Evolutionary conservation across 92 coral and sea anemone genomes (phyloP).

Genomic region (Zoanthus sansibaricus): DNA sequence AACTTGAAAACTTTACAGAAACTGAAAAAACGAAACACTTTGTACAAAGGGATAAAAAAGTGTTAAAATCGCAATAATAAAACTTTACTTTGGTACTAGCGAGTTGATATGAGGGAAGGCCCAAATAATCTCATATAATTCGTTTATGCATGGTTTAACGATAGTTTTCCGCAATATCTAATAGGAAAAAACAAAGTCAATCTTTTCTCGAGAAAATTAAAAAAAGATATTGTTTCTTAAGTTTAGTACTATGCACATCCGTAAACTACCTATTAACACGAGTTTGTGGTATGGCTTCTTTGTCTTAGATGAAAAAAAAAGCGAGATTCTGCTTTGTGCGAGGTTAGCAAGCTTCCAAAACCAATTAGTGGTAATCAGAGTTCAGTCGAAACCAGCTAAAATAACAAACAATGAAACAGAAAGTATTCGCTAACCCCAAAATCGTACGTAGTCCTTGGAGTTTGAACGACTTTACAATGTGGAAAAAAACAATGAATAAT

Average conservation of each 20-base stretch:
- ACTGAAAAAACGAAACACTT: not conserved
- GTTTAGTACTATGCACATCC: too few species aligned
- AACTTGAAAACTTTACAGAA: not conserved
- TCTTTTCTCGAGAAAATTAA: too few species aligned
- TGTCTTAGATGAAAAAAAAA: too few species aligned
- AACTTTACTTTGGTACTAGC: not conserved
- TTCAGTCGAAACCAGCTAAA: not conserved
- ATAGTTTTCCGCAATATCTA: not conserved
- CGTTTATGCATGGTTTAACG: not conserved
- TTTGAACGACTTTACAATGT: not conserved
- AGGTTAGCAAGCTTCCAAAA: too few species aligned
- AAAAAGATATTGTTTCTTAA: too few species aligned
- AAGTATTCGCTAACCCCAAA: not conserved
- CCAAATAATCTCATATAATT: not conserved
- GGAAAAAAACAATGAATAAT: not conserved
- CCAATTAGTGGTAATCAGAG: too few species aligned
- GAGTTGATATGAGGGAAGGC: not conserved
- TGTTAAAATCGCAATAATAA: slow-evolving; percentile 42
- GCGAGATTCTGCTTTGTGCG: too few species aligned
- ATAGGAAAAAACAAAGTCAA: not conserved
- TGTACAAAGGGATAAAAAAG: not conserved
- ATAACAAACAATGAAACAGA: not conserved
- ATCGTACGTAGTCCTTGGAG: not conserved
- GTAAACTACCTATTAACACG: too few species aligned
- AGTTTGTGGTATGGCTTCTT: too few species aligned